Evolutionary conservation across 2,113 vertebrate species (phyloP).

Genomic region (Chascanopsetta lugubris): DNA sequence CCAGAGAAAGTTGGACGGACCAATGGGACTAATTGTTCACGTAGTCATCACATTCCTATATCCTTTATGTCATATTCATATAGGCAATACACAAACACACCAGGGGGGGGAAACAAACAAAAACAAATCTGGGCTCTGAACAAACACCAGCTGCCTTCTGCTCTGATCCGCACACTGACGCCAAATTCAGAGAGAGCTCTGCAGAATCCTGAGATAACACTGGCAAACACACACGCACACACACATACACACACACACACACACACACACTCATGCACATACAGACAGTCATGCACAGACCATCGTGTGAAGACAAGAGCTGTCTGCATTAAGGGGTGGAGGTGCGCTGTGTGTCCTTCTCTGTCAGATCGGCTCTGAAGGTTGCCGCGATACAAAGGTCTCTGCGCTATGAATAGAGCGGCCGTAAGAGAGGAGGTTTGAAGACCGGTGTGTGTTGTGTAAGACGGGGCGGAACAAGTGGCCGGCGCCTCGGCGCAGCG

Average conservation of each 20-base stretch:
- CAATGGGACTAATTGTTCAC: neutral
- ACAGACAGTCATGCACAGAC: constrained; percentile 2
- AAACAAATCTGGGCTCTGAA: constrained; percentile 31
- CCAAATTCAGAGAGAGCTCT: constrained; percentile 28
- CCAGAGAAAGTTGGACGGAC: neutral
- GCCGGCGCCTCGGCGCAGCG: constrained; percentile 34
- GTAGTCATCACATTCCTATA: neutral
- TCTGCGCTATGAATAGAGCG: constrained; percentile 35
- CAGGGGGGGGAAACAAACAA: too few species aligned
- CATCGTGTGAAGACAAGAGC: constrained; percentile 21
- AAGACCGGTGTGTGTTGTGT: neutral
- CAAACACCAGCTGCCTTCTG: constrained; percentile 49
- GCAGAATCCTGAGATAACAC: constrained; percentile 22
- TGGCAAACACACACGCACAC: constrained; percentile 12
- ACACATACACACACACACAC: neutral
- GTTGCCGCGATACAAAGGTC: constrained; percentile 49
- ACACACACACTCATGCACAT: neutral
- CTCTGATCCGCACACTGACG: constrained; percentile 25
- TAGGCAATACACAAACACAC: constrained; percentile 6
- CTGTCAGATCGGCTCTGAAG: constrained; percentile 36
- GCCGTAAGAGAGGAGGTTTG: neutral
- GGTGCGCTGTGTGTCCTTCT: constrained; percentile 21
- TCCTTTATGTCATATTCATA: neutral
- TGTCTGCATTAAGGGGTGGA: constrained; percentile 6
- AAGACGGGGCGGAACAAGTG: constrained; percentile 7